These are phyloP conservation scores for Lacerta viridis DNA, from an alignment of 2,797 vertebrate genomes.

Conservation along the genomic window DNA sequence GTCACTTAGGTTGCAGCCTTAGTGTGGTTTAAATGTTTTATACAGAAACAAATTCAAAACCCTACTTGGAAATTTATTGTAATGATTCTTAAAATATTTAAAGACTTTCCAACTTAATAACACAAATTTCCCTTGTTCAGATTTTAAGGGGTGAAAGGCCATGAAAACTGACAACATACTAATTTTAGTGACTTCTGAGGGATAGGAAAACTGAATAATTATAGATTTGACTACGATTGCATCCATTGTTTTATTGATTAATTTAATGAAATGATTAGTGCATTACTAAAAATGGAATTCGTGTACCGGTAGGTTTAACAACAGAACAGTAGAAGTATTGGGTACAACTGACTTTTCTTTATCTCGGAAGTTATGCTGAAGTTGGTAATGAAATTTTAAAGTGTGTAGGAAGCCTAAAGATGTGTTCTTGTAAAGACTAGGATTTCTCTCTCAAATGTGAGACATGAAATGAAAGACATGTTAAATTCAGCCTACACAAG, in stretches of 20 bases:
- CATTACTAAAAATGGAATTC: background rate
- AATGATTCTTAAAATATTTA: background rate
- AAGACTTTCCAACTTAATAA: background rate
- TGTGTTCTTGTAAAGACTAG: conserved; percentile 69
- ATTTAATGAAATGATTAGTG: background rate
- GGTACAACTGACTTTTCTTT: background rate
- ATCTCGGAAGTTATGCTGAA: background rate
- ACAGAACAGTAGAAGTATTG: background rate
- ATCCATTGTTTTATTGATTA: background rate
- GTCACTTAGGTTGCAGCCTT: background rate
- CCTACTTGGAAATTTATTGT: background rate
- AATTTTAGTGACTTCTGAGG: background rate
- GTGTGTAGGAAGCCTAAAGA: conserved; percentile 76
- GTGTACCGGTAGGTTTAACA: background rate
- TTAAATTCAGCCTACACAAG: conserved; percentile 66
- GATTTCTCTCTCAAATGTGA: conserved; percentile 71
- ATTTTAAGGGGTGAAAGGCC: background rate
- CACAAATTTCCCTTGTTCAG: background rate
- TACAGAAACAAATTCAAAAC: background rate
- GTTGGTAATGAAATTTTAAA: conserved; percentile 17
- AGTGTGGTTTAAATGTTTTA: background rate
- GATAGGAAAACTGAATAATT: background rate
- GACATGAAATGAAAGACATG: conserved; percentile 33
- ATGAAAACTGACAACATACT: background rate
- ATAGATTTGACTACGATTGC: too few species aligned